These are phyloP conservation scores for Acrossocheilus fasciatus DNA, from an alignment of 2,797 vertebrate species.

Conservation along the genomic window DNA sequence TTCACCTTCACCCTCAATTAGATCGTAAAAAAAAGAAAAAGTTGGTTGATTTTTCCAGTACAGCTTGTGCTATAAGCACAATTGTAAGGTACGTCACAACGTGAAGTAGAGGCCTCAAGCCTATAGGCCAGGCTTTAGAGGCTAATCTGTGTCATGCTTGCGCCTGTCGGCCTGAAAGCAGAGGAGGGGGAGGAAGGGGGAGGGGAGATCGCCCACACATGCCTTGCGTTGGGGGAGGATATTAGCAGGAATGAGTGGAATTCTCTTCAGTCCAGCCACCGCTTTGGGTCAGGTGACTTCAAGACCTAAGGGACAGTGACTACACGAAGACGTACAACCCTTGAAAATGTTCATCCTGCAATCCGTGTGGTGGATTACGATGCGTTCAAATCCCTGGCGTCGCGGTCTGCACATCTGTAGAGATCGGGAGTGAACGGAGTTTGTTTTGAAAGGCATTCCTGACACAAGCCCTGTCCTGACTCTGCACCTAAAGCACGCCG, in stretches of 20 bases:
- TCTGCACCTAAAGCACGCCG: constrained; percentile 43
- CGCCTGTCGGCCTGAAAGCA: constrained; percentile 44
- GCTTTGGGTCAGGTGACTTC: constrained; percentile 65
- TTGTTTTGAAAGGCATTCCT: constrained; percentile 64
- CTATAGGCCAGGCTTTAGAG: constrained; percentile 30
- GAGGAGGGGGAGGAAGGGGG: constrained; percentile 48
- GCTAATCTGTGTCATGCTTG: constrained; percentile 68
- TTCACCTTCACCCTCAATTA: constrained; percentile 27
- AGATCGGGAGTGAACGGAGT: constrained; percentile 29
- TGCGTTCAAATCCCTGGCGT: not conserved
- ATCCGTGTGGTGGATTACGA: not conserved
- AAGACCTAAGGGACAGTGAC: constrained; percentile 42
- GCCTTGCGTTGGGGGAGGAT: constrained; percentile 64
- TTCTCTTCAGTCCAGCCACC: constrained; percentile 61
- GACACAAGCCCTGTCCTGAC: constrained; percentile 68
- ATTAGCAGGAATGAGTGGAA: constrained; percentile 66
- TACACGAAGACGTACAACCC: constrained; percentile 16
- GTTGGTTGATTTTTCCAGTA: not conserved
- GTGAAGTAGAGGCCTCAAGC: not conserved
- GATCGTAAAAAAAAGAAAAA: constrained; percentile 16
- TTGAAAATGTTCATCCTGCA: not conserved
- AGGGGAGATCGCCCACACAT: constrained; percentile 61
- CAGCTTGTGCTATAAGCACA: not conserved
- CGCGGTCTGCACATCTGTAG: constrained; percentile 17
- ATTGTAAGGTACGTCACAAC: not conserved